A percentile compares a stretch with the other conserved stretches of the same genome.
phyloP scores from a whole-genome alignment of 1,140 invertebrate genomes.

The Drosophila lini region DNA sequence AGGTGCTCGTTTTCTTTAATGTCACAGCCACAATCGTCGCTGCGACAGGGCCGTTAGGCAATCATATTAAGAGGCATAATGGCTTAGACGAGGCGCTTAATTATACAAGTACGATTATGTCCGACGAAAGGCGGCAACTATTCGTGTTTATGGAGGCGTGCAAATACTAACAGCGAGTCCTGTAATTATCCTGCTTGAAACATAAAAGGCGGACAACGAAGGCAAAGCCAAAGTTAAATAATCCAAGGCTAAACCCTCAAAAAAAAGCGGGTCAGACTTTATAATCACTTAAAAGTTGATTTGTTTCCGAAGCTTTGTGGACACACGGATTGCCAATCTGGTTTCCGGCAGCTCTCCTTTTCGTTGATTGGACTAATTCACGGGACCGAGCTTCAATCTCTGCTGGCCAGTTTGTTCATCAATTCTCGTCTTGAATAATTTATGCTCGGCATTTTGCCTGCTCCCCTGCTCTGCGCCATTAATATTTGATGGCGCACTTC shows the following conservation, averaged over 20 bases:
- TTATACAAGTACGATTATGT: conserved; percentile 44
- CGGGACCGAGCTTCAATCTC: conserved; percentile 17
- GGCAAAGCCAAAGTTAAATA: neutral
- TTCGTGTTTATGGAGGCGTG: conserved; percentile 5
- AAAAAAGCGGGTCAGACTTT: conserved; percentile 15
- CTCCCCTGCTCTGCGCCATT: neutral
- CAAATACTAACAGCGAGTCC: conserved; percentile 3
- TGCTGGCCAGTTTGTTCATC: conserved; percentile 48
- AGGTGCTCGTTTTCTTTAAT: conserved; percentile 34
- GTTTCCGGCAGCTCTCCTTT: neutral
- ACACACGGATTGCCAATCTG: conserved; percentile 7
- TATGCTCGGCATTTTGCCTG: conserved; percentile 21
- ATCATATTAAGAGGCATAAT: conserved; percentile 63
- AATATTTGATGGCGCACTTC: conserved; percentile 39
- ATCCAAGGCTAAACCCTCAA: neutral
- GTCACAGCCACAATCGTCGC: conserved; percentile 3
- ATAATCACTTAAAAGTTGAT: conserved; percentile 4
- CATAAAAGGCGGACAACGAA: neutral
- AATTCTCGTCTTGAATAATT: conserved; percentile 44
- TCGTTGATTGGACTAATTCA: conserved; percentile 25
- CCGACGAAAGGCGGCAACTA: conserved; percentile 8
- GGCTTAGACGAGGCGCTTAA: conserved; percentile 24
- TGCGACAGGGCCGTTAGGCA: conserved; percentile 47
- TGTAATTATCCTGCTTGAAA: conserved; percentile 18
- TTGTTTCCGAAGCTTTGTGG: conserved; percentile 13